phyloP scores from a whole-genome alignment of 2,888 invertebrate genomes.

The Crossocerus cetratus region DNA sequence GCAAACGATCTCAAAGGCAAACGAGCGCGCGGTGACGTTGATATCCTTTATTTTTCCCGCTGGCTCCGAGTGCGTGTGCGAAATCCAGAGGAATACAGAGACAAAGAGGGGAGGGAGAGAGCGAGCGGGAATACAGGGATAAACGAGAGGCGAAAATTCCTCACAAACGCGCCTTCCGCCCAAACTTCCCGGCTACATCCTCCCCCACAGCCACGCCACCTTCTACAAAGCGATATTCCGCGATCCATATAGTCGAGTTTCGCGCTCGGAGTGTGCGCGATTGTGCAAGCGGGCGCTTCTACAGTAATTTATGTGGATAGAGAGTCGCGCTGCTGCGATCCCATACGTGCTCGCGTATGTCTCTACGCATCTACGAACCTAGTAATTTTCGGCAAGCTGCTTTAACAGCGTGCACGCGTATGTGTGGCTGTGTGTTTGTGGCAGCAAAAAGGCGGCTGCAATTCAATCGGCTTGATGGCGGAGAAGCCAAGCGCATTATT shows the following conservation, averaged over 20 bases:
- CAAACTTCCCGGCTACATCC: slow-evolving; percentile 36
- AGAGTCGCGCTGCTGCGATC: slow-evolving; percentile 46
- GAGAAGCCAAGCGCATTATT: slow-evolving; percentile 57
- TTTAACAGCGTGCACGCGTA: slow-evolving; percentile 52
- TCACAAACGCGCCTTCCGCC: slow-evolving; percentile 42
- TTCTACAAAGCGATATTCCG: slow-evolving; percentile 42
- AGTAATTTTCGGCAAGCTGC: slow-evolving; percentile 62
- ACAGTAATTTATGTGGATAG: slow-evolving; percentile 56
- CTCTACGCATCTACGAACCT: slow-evolving; percentile 52
- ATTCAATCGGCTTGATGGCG: background rate
- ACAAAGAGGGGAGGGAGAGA: background rate
- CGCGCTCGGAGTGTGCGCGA: slow-evolving; percentile 46
- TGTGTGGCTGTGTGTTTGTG: slow-evolving; percentile 59
- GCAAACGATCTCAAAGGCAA: background rate
- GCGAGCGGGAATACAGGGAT: slow-evolving; percentile 6
- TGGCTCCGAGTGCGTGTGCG: too few relatives aligned
- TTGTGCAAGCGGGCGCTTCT: slow-evolving; percentile 45
- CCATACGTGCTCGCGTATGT: slow-evolving; percentile 22
- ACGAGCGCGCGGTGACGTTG: background rate
- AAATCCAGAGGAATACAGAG: too few relatives aligned
- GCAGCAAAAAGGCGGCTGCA: slow-evolving; percentile 18
- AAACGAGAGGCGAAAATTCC: slow-evolving; percentile 53
- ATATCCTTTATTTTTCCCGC: background rate
- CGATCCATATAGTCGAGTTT: slow-evolving; percentile 18
- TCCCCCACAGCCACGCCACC: background rate